phyloP scores from a whole-genome alignment of 2,888 invertebrate species.

The Dinocampus coccinellae region DNA sequence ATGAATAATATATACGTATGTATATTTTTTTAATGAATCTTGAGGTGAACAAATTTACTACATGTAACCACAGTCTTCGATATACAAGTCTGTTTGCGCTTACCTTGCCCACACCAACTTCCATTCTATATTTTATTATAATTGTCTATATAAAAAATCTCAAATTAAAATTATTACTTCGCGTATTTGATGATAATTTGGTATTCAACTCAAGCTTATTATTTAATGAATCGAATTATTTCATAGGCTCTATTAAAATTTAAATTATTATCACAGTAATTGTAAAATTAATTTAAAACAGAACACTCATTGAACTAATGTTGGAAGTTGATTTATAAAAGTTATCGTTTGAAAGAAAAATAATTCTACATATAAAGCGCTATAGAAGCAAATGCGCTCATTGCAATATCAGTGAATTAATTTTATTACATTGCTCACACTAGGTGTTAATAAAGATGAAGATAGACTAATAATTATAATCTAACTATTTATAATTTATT shows the following conservation, averaged over 20 bases:
- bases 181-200: no score
- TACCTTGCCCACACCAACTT: background rate
- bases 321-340: background rate
- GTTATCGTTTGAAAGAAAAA: background rate
- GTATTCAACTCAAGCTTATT: no score
- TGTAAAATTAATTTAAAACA: background rate
- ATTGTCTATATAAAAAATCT: background rate
- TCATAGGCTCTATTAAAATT: background rate
- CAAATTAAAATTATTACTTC: no score
- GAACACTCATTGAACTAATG: background rate
- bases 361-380: background rate
- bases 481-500: background rate
- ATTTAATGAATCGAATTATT: background rate
- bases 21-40: background rate
- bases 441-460: background rate
- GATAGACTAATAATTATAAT: background rate
- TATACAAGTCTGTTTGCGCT: background rate
- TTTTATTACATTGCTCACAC: background rate
- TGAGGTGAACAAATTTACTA: background rate
- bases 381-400: background rate
- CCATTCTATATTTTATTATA: background rate
- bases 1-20: background rate
- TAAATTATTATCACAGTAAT: background rate
- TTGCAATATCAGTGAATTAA: background rate
- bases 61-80: background rate